Conservation (phyloP, 2,797 vertebrate species). For the Tympanoctomys barrerae region DNA sequence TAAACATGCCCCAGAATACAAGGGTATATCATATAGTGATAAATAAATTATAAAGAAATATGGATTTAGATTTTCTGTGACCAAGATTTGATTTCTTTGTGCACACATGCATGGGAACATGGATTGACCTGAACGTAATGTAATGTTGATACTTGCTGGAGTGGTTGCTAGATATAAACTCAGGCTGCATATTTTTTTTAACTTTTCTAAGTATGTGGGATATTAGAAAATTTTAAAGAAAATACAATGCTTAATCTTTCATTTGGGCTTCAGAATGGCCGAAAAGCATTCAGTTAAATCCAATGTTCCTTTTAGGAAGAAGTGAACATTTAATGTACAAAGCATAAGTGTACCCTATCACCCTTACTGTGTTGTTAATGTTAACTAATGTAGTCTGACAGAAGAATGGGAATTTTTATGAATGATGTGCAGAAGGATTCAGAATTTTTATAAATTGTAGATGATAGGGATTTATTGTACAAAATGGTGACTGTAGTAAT, state of each 20-base stretch:
- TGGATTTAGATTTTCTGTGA: neutral
- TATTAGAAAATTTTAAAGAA: constrained; percentile 45
- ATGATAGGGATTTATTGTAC: neutral
- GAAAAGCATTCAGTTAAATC: constrained; percentile 35
- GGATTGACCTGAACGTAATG: neutral
- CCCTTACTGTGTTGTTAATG: neutral
- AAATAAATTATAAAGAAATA: neutral
- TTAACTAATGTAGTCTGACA: neutral
- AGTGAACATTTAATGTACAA: neutral
- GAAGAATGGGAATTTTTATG: neutral
- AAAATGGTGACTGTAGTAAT: neutral
- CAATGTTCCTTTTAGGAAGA: constrained; percentile 33
- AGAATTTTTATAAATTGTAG: constrained; percentile 49
- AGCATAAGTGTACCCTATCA: neutral
- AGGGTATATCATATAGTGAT: neutral
- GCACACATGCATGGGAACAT: neutral
- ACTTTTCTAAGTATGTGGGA: constrained; percentile 42
- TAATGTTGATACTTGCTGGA: constrained; percentile 6
- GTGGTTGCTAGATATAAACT: constrained; percentile 12
- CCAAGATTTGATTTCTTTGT: constrained; percentile 14
- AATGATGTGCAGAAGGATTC: neutral
- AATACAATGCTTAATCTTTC: neutral
- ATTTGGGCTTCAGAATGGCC: constrained; percentile 33
- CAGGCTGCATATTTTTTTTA: neutral
- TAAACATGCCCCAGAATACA: constrained; percentile 15